Conservation (phyloP, 2,113 vertebrate genomes). For the Propithecus coquereli region DNA sequence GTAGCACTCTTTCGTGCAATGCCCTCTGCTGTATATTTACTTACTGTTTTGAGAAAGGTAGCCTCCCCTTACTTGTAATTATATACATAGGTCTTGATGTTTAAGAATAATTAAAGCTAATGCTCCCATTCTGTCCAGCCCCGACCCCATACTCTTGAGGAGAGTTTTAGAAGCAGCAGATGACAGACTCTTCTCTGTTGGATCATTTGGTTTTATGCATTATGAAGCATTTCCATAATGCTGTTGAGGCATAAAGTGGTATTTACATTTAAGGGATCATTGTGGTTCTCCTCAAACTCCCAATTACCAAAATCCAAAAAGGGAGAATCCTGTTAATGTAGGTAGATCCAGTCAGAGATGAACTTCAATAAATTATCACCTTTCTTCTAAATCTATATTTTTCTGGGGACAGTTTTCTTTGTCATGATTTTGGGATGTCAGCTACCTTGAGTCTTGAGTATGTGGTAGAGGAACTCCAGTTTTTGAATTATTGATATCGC, state of each 20-base stretch:
- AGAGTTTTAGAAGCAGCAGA: neutral
- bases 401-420: neutral
- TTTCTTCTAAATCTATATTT: conserved; percentile 60
- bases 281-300: neutral
- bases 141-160: neutral
- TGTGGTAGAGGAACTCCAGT: conserved; percentile 14
- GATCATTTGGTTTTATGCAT: neutral
- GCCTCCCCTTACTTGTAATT: neutral
- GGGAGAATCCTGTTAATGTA: conserved; percentile 30
- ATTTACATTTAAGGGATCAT: conserved; percentile 40
- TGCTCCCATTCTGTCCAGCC: neutral
- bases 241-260: conserved; percentile 23
- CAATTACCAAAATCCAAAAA: conserved; percentile 47
- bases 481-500: neutral
- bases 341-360: conserved; percentile 49
- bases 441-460: conserved; percentile 28
- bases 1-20: neutral
- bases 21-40: neutral
- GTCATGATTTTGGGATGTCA: conserved; percentile 14
- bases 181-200: neutral
- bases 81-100: neutral
- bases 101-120: neutral
- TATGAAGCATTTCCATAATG: neutral
- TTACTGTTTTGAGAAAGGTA: neutral
- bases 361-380: conserved; percentile 53